Evolutionary conservation across 2,113 vertebrate genomes (phyloP).

Genomic region (Pituophis catenifer): DNA sequence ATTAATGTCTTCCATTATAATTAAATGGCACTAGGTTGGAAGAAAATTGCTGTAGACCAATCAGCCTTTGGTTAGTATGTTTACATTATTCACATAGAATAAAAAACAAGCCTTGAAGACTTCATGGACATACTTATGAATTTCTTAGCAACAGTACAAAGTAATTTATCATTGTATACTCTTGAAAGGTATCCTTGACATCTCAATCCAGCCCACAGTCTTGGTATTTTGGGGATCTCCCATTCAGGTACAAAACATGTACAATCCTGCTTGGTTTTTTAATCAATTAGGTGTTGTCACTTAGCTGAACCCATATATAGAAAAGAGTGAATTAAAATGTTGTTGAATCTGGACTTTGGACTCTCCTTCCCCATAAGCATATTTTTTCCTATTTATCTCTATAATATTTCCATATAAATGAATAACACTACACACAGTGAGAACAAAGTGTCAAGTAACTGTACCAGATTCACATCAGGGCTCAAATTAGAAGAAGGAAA

Average conservation of each 20-base stretch:
- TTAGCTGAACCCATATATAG: not conserved
- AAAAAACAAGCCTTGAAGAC: not conserved
- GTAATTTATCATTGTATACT: not conserved
- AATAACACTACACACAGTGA: not conserved
- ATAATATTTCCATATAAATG: not conserved
- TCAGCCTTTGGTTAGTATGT: not conserved
- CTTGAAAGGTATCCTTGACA: not conserved
- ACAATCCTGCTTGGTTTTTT: not conserved
- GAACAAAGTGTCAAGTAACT: not conserved
- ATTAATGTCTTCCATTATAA: not conserved
- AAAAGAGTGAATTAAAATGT: not conserved
- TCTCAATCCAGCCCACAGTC: not conserved
- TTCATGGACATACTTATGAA: not conserved
- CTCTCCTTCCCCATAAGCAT: not conserved
- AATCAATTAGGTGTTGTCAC: not conserved
- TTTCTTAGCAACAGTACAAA: not conserved
- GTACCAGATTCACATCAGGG: not conserved
- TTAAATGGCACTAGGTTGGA: not conserved
- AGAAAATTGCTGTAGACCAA: not conserved
- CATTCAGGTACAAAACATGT: not conserved
- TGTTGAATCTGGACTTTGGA: not conserved
- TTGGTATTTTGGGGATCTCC: not conserved
- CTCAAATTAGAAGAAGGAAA: not conserved
- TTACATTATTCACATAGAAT: not conserved
- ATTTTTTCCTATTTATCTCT: not conserved